Base-by-base conservation (phyloP, 2,888 invertebrate species). In the Polylopha cassiicola region DNA sequence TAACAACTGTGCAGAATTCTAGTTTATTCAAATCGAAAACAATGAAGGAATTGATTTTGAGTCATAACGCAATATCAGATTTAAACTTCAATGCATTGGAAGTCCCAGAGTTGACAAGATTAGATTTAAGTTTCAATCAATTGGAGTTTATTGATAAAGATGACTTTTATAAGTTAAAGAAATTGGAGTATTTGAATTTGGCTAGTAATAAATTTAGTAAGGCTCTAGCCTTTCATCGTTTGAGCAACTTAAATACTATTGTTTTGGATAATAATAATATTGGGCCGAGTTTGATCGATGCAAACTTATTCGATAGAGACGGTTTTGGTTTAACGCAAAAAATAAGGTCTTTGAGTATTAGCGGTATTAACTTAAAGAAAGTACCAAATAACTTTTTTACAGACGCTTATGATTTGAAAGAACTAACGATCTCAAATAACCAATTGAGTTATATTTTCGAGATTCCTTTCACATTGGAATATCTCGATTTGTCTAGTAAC, bases 401-500 rank as follows among this genome's bases (percentile, higher is more conserved):
- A 0, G 73, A 79, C 34, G 77, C 76, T 0, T 84, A 80, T 51
- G 77, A 86, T 48, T 57, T 89, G 32, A 67, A 74, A 39, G 64
- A 67, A 38, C 55, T 89, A 1, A 64, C 70, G 1, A 65, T 89
- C 32, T 72, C 87, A 0, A 80, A 87, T 36, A 91, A 91, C 55
- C 80, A 84, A 7, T 65, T 91, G 2, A 65, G 56, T 0, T 68
- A 70, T 3, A 64, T 90, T 4, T 90, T 91, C 13, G 71, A 79
- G 17, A 55, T 90, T 34, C 90, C 91, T 0, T 78, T 73, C 14
- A 85, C 85, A 0, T 51, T 91, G 3, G 78, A 88, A 54, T 84
- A 87, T 43, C 67, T 91, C 9, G 91, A 91, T 62, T 51, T 91
- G 7, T 91, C 91, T 0, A 87, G 87, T 26, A 91, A 89, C 33